Conservation (phyloP, 2,888 invertebrate genomes). For the Antheraea yamamai region DNA sequence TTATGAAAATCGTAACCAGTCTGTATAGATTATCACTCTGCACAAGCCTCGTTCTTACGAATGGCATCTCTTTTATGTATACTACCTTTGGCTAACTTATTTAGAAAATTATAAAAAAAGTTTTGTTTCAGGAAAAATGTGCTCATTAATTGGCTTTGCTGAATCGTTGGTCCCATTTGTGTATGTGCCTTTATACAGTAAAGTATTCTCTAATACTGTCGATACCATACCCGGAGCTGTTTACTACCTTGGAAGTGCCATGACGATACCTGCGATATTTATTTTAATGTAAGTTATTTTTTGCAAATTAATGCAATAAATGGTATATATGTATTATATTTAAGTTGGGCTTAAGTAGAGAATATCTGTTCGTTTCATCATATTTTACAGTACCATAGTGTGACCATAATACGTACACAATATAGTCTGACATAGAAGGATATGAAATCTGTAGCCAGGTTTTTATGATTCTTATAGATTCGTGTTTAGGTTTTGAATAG, state of each 20-base stretch:
- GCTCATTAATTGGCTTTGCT: slow-evolving; percentile 80
- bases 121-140: slow-evolving; percentile 76
- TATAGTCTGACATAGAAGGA: too few relatives aligned
- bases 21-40: not conserved
- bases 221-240: slow-evolving; percentile 73
- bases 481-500: not conserved
- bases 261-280: slow-evolving; percentile 71
- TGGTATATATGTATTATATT: not conserved
- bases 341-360: not conserved
- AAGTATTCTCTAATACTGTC: slow-evolving; percentile 70
- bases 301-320: not conserved
- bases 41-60: not conserved
- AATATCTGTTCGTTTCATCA: not conserved
- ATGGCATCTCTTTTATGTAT: not conserved
- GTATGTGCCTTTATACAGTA: slow-evolving; percentile 77
- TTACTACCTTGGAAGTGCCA: slow-evolving; percentile 71
- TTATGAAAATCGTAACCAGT: not conserved
- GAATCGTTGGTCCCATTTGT: slow-evolving; percentile 78
- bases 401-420: too few relatives aligned
- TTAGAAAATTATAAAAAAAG: slow-evolving; percentile 3
- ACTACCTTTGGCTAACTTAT: not conserved
- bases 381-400: not conserved
- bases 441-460: not conserved
- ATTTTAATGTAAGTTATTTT: slow-evolving; percentile 69
- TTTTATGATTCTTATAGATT: not conserved